Conservation (phyloP, 2,888 invertebrate genomes). For the Minunthozetes semirufus region DNA sequence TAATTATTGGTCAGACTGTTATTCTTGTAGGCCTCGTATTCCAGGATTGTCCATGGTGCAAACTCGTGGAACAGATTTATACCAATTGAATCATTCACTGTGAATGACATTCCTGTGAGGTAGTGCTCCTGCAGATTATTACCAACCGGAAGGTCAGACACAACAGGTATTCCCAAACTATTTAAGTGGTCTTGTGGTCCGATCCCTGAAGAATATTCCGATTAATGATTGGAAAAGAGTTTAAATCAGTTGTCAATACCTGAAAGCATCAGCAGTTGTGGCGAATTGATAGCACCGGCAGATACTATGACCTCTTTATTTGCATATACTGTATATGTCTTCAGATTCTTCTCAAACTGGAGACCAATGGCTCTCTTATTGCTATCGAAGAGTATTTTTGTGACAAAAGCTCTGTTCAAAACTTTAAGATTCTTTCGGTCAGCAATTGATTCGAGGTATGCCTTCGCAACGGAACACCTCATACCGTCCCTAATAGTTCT, state of each 20-base stretch:
- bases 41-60: too few species aligned
- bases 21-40: too few species aligned
- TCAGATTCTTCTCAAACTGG: conserved; percentile 39
- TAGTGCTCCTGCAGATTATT: too few species aligned
- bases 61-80: too few species aligned
- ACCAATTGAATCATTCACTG: too few species aligned
- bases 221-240: too few species aligned
- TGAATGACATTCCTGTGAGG: too few species aligned
- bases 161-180: too few species aligned
- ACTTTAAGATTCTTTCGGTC: too few species aligned
- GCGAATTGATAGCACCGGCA: conserved; percentile 47
- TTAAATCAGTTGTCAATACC: conserved; percentile 31
- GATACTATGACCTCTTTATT: conserved; percentile 41
- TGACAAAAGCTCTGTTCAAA: neutral
- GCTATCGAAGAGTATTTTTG: conserved; percentile 58
- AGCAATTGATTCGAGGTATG: conserved; percentile 42
- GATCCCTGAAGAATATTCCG: conserved; percentile 39
- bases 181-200: neutral
- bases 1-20: too few species aligned
- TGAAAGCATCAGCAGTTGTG: conserved; percentile 46
- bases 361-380: conserved; percentile 61
- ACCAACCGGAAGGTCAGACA: too few species aligned
- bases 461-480: conserved; percentile 45
- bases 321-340: conserved; percentile 45
- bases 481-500: conserved; percentile 44